Evolutionary conservation across 2,113 vertebrate genomes (phyloP).

Genomic region (Halichoeres trimaculatus): DNA sequence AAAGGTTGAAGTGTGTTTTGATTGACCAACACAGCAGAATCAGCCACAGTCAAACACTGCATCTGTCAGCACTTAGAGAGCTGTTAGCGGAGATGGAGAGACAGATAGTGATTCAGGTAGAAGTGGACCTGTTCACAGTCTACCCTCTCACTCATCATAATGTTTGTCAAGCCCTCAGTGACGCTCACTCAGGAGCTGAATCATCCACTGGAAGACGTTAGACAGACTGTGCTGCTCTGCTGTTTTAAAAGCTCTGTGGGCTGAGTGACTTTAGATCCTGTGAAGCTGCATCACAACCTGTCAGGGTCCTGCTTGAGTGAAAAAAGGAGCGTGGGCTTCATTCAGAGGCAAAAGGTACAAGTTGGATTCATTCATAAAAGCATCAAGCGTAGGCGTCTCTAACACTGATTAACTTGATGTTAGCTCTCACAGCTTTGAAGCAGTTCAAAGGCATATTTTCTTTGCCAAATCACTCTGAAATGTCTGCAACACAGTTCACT

Average conservation of each 20-base stretch:
- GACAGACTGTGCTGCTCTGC: constrained; percentile 6
- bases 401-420: neutral
- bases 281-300: constrained; percentile 1
- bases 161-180: neutral
- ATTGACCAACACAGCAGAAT: neutral
- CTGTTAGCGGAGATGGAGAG: neutral
- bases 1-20: neutral
- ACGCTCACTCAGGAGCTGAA: constrained; percentile 6
- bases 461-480: neutral
- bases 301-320: constrained; percentile 9
- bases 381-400: neutral
- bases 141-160: constrained; percentile 1
- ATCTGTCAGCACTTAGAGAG: neutral
- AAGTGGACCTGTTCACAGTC: neutral
- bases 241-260: neutral
- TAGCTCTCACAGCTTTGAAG: neutral
- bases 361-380: constrained; percentile 6
- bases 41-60: too few relatives aligned
- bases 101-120: neutral
- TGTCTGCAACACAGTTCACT: neutral
- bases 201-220: constrained; percentile 1
- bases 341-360: neutral
- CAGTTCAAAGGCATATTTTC: neutral
- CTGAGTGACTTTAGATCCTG: constrained; percentile 7
- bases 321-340: neutral